Conservation (phyloP, 2,888 invertebrate genomes). For the Cyaniris semiargus region DNA sequence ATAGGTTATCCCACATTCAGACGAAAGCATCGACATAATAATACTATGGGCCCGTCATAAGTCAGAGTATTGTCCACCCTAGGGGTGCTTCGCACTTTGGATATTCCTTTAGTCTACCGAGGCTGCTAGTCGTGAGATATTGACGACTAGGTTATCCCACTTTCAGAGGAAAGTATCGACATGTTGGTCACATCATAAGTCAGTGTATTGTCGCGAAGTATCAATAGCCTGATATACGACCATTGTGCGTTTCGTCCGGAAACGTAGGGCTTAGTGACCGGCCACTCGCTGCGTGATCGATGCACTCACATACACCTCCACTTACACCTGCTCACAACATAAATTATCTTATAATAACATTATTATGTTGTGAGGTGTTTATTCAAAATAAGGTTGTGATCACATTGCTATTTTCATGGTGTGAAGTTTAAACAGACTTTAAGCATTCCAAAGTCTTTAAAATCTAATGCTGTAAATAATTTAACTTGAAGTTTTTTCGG, state of each 20-base stretch:
- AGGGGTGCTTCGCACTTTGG: too few species aligned
- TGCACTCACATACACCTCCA: neutral
- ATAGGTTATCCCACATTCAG: too few species aligned
- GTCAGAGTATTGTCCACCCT: too few species aligned
- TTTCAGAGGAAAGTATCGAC: too few species aligned
- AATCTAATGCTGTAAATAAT: too few species aligned
- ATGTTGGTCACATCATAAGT: neutral
- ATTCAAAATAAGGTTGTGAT: neutral
- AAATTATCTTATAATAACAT: conserved; percentile 80
- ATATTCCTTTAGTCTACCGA: too few species aligned
- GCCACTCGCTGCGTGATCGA: conserved; percentile 24
- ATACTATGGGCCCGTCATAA: too few species aligned
- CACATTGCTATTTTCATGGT: neutral
- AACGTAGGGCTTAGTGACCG: neutral
- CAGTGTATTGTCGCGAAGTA: neutral
- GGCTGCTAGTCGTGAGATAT: too few species aligned
- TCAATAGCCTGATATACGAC: conserved; percentile 8
- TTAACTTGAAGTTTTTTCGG: too few species aligned
- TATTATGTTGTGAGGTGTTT: conserved; percentile 59
- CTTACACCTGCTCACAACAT: conserved; percentile 77
- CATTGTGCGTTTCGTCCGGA: conserved; percentile 24
- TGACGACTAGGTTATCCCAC: too few species aligned
- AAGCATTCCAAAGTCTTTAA: neutral
- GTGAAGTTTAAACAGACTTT: too few species aligned
- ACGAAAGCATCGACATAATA: too few species aligned